phyloP scores from a whole-genome alignment of 2,797 vertebrate genomes.

The Lutjanus campechanus region DNA sequence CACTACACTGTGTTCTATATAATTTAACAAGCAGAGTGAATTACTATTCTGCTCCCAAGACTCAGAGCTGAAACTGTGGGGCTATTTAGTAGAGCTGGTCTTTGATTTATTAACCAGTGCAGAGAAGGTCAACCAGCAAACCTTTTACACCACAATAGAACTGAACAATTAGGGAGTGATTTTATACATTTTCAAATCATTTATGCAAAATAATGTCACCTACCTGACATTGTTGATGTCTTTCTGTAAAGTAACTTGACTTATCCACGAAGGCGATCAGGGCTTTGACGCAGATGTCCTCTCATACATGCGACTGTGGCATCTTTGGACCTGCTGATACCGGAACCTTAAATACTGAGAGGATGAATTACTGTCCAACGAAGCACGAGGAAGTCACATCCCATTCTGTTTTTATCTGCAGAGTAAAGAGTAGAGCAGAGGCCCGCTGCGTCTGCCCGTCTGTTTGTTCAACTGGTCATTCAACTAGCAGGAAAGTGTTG shows the following conservation, averaged over 20 bases:
- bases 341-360: not conserved
- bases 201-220: slow-evolving; percentile 6
- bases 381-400: not conserved
- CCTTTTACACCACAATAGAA: not conserved
- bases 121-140: not conserved
- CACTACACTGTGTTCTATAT: not conserved
- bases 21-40: not conserved
- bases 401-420: slow-evolving; percentile 1
- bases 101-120: not conserved
- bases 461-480: slow-evolving; percentile 68
- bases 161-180: not conserved
- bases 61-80: not conserved
- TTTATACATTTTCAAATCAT: not conserved
- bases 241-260: not conserved
- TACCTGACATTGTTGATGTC: slow-evolving; percentile 64
- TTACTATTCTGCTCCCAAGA: not conserved
- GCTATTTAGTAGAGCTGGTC: not conserved
- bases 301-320: not conserved
- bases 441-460: slow-evolving; percentile 9
- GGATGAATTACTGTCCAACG: not conserved
- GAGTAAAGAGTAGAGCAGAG: not conserved
- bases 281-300: not conserved
- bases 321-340: not conserved
- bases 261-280: not conserved
- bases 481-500: slow-evolving; percentile 57